A percentile compares a stretch with the other conserved stretches of the same genome.
These are phyloP conservation scores for Arizona elegans DNA, from an alignment of 2,113 vertebrate species.

Conservation along the genomic window DNA sequence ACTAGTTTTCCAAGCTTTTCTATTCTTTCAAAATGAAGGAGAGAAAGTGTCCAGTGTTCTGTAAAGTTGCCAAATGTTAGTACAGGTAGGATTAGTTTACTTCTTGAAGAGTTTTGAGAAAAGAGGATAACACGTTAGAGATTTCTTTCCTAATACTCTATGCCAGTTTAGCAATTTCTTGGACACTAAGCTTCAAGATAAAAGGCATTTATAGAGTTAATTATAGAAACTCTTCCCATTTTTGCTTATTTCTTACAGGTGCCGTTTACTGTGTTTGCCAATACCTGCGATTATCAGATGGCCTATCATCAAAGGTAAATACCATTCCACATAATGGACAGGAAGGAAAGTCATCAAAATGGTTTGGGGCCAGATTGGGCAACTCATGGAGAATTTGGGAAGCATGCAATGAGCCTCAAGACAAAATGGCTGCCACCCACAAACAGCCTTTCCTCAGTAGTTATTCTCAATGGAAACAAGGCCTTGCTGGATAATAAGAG, in stretches of 20 bases:
- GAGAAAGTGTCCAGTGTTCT: neutral
- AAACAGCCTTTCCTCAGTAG: neutral
- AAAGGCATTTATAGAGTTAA: neutral
- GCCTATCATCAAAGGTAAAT: slow-evolving; percentile 19
- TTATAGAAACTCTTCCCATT: neutral
- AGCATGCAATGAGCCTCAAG: neutral
- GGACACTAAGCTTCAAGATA: neutral
- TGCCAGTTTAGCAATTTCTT: neutral
- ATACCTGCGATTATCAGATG: neutral
- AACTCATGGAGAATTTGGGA: neutral
- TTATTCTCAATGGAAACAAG: neutral
- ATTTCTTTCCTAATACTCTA: neutral
- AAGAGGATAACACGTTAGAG: neutral
- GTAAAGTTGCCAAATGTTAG: neutral
- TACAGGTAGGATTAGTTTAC: neutral
- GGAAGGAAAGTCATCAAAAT: neutral
- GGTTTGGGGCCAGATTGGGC: neutral
- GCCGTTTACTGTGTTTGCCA: neutral
- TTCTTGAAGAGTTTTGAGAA: neutral
- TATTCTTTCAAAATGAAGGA: neutral
- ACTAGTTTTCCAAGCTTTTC: neutral
- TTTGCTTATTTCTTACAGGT: neutral
- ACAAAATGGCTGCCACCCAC: neutral
- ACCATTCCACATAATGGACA: neutral
- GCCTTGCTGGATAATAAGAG: neutral